Base-by-base conservation (phyloP, 2,888 invertebrate genomes). In the Yponomeuta plumbellus region DNA sequence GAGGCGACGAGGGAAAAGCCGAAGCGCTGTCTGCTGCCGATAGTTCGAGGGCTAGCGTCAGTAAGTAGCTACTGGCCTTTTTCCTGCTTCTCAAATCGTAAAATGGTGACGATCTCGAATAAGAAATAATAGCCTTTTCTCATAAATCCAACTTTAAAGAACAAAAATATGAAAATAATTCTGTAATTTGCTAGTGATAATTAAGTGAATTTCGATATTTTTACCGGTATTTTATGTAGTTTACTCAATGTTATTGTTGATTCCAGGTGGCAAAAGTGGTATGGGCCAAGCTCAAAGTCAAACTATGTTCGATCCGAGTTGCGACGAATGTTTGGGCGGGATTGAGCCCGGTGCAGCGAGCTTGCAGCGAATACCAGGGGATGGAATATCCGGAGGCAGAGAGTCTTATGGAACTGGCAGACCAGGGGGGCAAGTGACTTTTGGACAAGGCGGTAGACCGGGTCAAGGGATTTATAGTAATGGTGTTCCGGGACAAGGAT, bases 241-340 rank as follows among this genome's bases (percentile, higher is more conserved):
- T 34, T 34, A 34, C 34, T 13, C 44, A 52, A 17, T 13, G 13
- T 17, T 59, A 3, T 22, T 11, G 10, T 23, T 59, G 5, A 10
- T 86, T 87, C 72, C 73, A 97, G 96, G 93, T 89, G 96, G 96
- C 62, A 93, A 92, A 70, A 94, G 94, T 77, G 97, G 97, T 67
- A 96, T 97, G 95, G 97, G 97, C 0, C 96, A 96, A 89, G 97
- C 97, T 0, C 97, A 97, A 85, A 96, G 96, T 84, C 97, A 97
- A 84, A 95, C 96, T 64, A 92, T 94, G 68, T 93, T 94, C 65
- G 93, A 94, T 64, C 92, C 91, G 0, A 93, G 92, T 69, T 96
- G 95, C 73, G 94, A 94, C n/a, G 95, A 93, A 63, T 95, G 95
- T 79, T 84, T 88, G 59, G 91, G 88, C 40, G 75, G 74, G 56